These are phyloP conservation scores for Tortrix viridana DNA, from an alignment of 2,888 invertebrate species.

Conservation along the genomic window DNA sequence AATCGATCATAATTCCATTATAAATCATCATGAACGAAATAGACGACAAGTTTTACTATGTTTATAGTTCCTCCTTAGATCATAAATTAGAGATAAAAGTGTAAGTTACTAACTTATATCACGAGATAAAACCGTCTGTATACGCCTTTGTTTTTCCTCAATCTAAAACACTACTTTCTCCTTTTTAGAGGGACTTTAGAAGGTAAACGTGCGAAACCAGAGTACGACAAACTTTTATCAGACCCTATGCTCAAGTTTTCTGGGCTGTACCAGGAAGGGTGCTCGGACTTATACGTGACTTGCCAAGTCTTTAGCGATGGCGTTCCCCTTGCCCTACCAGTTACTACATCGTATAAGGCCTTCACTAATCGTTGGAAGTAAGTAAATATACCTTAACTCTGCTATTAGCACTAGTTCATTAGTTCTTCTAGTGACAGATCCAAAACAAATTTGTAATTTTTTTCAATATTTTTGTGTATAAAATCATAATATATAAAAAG, in stretches of 20 bases:
- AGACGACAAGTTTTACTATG: slow-evolving; percentile 92
- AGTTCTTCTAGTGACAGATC: too few species aligned
- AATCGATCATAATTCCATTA: background rate
- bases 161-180: background rate
- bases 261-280: slow-evolving; percentile 92
- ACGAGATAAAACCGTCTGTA: background rate
- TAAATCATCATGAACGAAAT: slow-evolving; percentile 86
- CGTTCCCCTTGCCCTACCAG: slow-evolving; percentile 92
- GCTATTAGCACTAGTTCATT: too few species aligned
- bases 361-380: slow-evolving; percentile 97
- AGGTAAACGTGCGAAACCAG: slow-evolving; percentile 93
- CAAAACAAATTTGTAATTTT: too few species aligned
- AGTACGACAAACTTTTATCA: slow-evolving; percentile 93
- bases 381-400: slow-evolving; percentile 78
- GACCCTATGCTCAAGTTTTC: slow-evolving; percentile 96
- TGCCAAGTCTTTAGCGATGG: slow-evolving; percentile 93
- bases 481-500: too few species aligned
- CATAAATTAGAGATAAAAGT: slow-evolving; percentile 95
- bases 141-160: slow-evolving; percentile 17
- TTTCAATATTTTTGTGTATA: too few species aligned
- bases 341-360: slow-evolving; percentile 95
- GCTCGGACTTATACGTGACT: slow-evolving; percentile 94
- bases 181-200: slow-evolving; percentile 93
- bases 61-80: slow-evolving; percentile 96
- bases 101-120: slow-evolving; percentile 81